Percentiles rank a stretch among this genome's conserved stretches.
Evolutionary conservation across 2,797 vertebrate genomes (phyloP).

Genomic region (Sebastes trivittatus): DNA sequence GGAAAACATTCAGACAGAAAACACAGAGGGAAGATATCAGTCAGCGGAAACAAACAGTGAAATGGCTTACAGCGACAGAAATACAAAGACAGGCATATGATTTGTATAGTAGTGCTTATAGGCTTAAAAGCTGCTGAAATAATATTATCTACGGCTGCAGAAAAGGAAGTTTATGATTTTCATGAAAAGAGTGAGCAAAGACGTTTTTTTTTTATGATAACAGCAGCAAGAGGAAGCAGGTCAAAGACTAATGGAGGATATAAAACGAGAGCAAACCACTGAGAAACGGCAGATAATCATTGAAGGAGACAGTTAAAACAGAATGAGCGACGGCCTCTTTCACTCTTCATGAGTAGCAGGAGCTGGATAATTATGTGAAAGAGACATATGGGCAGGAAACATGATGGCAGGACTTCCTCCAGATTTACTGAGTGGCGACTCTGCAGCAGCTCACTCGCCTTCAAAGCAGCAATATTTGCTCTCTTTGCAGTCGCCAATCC

Average conservation of each 20-base stretch:
- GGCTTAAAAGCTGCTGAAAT: conserved; percentile 50
- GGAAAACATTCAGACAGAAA: conserved; percentile 35
- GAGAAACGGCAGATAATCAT: not conserved
- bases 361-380: conserved; percentile 19
- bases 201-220: not conserved
- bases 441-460: conserved; percentile 24
- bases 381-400: conserved; percentile 31
- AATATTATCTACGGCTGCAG: conserved; percentile 39
- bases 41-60: conserved; percentile 49
- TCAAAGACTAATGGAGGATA: conserved; percentile 6
- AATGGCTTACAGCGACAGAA: conserved; percentile 35
- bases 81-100: conserved; percentile 6
- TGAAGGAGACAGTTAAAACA: conserved; percentile 6
- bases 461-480: conserved; percentile 44
- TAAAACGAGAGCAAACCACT: not conserved
- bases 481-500: conserved; percentile 32
- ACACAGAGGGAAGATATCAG: conserved; percentile 22
- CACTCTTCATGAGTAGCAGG: not conserved
- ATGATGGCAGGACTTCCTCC: conserved; percentile 6
- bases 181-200: conserved; percentile 7
- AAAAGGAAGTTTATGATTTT: conserved; percentile 17
- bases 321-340: not conserved
- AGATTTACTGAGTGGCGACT: conserved; percentile 25
- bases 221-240: conserved; percentile 17
- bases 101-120: conserved; percentile 11